Percentiles rank a stretch among this genome's conserved stretches.
These are phyloP conservation scores for Podarcis muralis DNA, from an alignment of 2,113 vertebrate genomes.

Conservation along the genomic window DNA sequence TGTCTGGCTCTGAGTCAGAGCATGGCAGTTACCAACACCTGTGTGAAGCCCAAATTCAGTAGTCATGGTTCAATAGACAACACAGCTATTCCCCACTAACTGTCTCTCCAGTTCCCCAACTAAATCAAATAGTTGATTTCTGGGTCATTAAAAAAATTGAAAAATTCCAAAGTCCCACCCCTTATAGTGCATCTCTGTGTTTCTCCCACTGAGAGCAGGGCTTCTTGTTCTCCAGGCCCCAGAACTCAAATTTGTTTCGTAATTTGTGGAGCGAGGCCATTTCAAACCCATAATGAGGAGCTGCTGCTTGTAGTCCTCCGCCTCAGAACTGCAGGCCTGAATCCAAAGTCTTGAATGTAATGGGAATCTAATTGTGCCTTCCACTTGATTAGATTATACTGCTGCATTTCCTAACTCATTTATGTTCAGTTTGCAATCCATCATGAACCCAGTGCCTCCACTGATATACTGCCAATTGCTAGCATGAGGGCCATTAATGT, in stretches of 20 bases:
- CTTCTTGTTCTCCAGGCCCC: neutral
- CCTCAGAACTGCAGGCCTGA: neutral
- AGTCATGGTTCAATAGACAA: neutral
- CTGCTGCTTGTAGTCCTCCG: neutral
- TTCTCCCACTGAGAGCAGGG: neutral
- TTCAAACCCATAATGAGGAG: too few relatives aligned
- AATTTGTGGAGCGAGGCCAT: fast-evolving
- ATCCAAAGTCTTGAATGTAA: neutral
- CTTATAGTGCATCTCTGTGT: neutral
- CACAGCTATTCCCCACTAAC: neutral
- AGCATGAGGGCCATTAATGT: neutral
- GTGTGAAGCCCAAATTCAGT: neutral
- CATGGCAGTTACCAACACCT: neutral
- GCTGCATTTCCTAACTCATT: constrained; percentile 12
- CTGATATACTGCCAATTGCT: neutral
- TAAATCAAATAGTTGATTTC: neutral
- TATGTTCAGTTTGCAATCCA: neutral
- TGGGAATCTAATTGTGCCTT: neutral
- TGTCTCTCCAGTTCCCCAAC: neutral
- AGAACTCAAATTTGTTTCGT: too few relatives aligned
- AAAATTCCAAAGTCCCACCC: neutral
- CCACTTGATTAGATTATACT: neutral
- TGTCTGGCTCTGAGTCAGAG: too few relatives aligned
- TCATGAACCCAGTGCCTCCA: neutral
- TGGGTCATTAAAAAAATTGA: neutral